These are phyloP conservation scores for Manis pentadactyla DNA, from an alignment of 2,797 vertebrate genomes.

Conservation along the genomic window DNA sequence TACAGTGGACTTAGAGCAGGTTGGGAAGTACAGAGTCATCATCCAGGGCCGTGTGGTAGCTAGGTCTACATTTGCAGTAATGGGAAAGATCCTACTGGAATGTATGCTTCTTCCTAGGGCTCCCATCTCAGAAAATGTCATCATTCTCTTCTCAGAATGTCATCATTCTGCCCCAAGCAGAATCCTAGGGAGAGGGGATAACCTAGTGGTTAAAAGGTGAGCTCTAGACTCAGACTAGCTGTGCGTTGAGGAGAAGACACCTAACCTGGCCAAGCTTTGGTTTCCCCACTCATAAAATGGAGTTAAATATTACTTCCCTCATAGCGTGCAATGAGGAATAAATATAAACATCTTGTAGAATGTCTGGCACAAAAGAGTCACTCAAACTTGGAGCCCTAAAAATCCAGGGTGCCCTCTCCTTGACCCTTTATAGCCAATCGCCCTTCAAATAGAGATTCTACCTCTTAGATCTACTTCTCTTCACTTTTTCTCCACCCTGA, in stretches of 20 bases:
- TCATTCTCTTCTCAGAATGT: conserved; percentile 1
- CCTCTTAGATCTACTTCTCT: background rate
- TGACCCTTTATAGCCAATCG: background rate
- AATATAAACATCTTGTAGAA: background rate
- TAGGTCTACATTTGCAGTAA: background rate
- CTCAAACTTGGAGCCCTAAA: background rate
- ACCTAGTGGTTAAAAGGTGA: background rate
- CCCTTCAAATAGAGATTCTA: background rate
- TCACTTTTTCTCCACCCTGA: background rate
- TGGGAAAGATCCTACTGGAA: background rate
- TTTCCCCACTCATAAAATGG: background rate
- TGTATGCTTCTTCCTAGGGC: background rate
- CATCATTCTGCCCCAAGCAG: background rate
- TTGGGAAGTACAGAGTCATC: background rate
- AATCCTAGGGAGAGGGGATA: background rate
- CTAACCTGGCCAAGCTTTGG: background rate
- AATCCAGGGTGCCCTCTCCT: background rate
- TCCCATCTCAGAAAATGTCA: background rate
- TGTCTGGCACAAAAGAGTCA: background rate
- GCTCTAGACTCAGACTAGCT: background rate
- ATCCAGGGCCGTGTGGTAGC: background rate
- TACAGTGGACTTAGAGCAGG: background rate
- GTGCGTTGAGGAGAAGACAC: background rate
- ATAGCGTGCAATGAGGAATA: background rate
- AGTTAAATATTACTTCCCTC: background rate